Conservation (phyloP, 2,113 vertebrate genomes). For the Pelvicachromis taeniatus region DNA sequence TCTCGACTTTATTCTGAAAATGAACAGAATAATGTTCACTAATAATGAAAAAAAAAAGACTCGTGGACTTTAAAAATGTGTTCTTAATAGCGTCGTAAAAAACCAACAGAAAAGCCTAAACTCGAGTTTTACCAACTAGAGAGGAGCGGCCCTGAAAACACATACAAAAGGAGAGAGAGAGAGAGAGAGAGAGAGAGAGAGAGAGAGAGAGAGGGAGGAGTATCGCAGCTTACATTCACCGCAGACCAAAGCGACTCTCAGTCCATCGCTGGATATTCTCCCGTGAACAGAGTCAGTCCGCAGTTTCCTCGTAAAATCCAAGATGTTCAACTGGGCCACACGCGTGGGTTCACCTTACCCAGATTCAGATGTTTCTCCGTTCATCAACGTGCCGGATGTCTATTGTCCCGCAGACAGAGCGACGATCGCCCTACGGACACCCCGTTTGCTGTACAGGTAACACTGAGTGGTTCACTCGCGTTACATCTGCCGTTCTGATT, state of each 20-base stretch:
- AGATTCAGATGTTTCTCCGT: not conserved
- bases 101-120: not conserved
- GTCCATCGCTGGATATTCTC: not conserved
- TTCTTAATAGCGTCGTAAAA: not conserved
- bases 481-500: no score
- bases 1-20: no score
- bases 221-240: not conserved
- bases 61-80: no score
- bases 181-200: not conserved
- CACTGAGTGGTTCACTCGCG: no score
- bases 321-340: not conserved
- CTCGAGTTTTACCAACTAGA: not conserved
- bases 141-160: not conserved
- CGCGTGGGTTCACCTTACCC: not conserved
- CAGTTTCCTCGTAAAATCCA: not conserved
- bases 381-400: no score
- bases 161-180: not conserved
- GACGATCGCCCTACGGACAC: accelerated
- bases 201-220: not conserved
- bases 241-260: not conserved
- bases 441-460: no score
- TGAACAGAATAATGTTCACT: no score
- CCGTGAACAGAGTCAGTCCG: not conserved
- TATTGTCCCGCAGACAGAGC: no score
- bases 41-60: no score